Conservation (phyloP, 2,113 vertebrate genomes). For the Amphiprion percula region DNA sequence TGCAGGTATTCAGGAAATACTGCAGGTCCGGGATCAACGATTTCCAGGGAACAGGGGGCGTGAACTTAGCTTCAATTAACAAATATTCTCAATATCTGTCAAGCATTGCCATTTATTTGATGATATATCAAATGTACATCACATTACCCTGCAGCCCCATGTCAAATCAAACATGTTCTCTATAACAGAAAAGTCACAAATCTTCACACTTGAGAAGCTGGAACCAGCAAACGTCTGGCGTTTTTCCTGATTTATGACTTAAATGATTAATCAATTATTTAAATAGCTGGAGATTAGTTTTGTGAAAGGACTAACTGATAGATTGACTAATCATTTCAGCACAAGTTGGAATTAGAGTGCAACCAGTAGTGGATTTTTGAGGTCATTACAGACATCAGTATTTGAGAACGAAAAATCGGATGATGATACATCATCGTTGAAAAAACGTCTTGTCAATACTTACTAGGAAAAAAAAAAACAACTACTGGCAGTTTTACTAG, state of each 20-base stretch:
- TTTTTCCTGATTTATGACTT: slow-evolving; percentile 9
- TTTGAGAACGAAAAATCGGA: background rate
- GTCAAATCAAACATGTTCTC: background rate
- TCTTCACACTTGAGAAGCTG: background rate
- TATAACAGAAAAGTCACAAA: background rate
- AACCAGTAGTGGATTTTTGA: background rate
- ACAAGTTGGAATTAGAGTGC: background rate
- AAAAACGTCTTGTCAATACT: background rate
- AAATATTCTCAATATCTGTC: too few relatives aligned
- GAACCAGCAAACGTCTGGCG: background rate
- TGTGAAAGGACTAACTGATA: background rate
- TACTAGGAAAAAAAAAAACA: background rate
- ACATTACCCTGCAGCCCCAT: too few relatives aligned
- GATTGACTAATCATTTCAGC: background rate
- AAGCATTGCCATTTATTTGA: background rate
- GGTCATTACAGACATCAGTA: background rate
- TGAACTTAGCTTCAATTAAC: background rate
- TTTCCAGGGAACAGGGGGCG: background rate
- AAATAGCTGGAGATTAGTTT: slow-evolving; percentile 3
- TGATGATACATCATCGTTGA: too few relatives aligned
- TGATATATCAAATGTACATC: too few relatives aligned
- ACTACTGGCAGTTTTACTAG: background rate
- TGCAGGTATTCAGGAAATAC: background rate
- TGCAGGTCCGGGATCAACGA: background rate
- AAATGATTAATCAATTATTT: slow-evolving; percentile 21